Evolutionary conservation across 2,888 invertebrate genomes (phyloP).

Genomic region (Aleiodes testaceus): DNA sequence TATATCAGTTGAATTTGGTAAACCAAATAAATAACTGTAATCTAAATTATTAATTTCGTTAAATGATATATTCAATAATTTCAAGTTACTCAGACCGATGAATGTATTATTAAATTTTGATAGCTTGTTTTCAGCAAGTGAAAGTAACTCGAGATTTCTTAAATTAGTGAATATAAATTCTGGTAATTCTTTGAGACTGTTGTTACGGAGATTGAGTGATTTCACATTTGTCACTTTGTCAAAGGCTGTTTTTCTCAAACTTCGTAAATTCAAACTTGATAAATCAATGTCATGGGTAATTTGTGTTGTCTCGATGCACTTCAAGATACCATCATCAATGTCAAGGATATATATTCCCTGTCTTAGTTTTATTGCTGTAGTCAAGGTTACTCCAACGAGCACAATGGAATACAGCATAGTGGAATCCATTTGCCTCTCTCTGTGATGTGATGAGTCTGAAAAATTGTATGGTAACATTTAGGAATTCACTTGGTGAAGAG

Average conservation of each 20-base stretch:
- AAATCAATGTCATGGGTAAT: slow-evolving; percentile 49
- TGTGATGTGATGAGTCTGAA: slow-evolving; percentile 31
- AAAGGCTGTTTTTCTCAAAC: slow-evolving; percentile 52
- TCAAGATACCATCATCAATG: slow-evolving; percentile 52
- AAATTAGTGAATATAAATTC: slow-evolving; percentile 58
- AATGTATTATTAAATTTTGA: slow-evolving; percentile 44
- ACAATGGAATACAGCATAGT: slow-evolving; percentile 26
- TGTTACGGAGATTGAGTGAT: slow-evolving; percentile 54
- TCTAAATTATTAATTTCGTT: slow-evolving; percentile 55
- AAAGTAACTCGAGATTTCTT: slow-evolving; percentile 53
- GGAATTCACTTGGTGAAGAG: no score
- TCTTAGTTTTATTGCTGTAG: slow-evolving; percentile 20
- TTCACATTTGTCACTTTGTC: slow-evolving; percentile 49
- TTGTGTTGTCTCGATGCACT: slow-evolving; percentile 38
- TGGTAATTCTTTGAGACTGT: slow-evolving; percentile 53
- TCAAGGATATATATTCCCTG: slow-evolving; percentile 44
- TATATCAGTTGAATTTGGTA: slow-evolving; percentile 52
- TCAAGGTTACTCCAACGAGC: slow-evolving; percentile 26
- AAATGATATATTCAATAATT: slow-evolving; percentile 55
- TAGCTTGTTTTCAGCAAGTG: slow-evolving; percentile 50
- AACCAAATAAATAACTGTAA: slow-evolving; percentile 57
- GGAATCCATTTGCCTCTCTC: slow-evolving; percentile 12
- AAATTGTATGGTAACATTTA: neutral
- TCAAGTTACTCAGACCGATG: slow-evolving; percentile 56
- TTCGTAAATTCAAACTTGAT: slow-evolving; percentile 46